Conservation (phyloP, 2,797 vertebrate genomes). For the Anguilla pacifica region DNA sequence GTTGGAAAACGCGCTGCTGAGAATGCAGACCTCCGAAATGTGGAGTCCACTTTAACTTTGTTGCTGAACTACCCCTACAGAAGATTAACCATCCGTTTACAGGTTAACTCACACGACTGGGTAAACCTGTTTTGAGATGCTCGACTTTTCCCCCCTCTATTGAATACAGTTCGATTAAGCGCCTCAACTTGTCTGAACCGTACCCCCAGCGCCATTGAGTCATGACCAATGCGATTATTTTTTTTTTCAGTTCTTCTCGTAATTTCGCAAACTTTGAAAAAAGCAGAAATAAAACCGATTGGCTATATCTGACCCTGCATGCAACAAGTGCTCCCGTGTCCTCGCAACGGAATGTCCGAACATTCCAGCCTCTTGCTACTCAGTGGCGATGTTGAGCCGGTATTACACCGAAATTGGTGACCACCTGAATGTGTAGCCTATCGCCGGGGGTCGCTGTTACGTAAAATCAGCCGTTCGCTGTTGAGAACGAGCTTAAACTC, state of each 20-base stretch:
- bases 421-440: too few species aligned
- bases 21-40: constrained; percentile 51
- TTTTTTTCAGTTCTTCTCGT: neutral
- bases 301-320: neutral
- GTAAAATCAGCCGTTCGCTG: too few species aligned
- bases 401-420: too few species aligned
- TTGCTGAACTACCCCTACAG: constrained; percentile 43
- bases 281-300: neutral
- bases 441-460: too few species aligned
- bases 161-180: neutral
- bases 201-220: neutral
- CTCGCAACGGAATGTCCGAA: neutral
- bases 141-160: neutral
- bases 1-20: constrained; percentile 36
- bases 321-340: neutral
- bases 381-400: neutral
- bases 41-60: constrained; percentile 48
- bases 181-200: neutral
- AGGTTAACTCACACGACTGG: constrained; percentile 64
- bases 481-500: too few species aligned
- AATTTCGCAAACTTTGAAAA: neutral
- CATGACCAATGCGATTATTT: neutral
- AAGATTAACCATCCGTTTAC: constrained; percentile 71
- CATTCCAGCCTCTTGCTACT: neutral
- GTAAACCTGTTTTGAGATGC: constrained; percentile 25